These are phyloP conservation scores for Sorex araneus DNA, from an alignment of 2,113 vertebrate genomes.

Conservation along the genomic window DNA sequence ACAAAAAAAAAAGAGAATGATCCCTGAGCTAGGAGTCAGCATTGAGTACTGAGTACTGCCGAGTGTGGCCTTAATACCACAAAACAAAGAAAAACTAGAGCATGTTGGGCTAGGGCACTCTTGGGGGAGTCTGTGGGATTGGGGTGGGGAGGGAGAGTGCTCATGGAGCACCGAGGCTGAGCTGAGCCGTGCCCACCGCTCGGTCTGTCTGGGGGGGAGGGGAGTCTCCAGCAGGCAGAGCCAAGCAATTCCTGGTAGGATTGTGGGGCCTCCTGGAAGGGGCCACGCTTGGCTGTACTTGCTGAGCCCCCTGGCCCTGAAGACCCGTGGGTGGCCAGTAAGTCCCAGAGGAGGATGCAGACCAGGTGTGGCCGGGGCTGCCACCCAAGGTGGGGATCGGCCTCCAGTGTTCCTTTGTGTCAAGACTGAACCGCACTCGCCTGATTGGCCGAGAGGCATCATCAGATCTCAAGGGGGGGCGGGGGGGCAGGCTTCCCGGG, in stretches of 20 bases:
- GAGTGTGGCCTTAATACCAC: too few relatives aligned
- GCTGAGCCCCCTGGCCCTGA: not conserved
- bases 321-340: not conserved
- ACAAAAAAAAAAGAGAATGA: too few relatives aligned
- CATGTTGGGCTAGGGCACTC: not conserved
- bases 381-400: not conserved
- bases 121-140: not conserved
- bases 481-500: not conserved
- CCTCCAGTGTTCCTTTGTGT: not conserved
- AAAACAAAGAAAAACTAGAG: not conserved
- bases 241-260: too few relatives aligned
- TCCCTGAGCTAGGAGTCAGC: too few relatives aligned
- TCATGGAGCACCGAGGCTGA: too few relatives aligned
- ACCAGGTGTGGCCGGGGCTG: not conserved
- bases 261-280: too few relatives aligned
- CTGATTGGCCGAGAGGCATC: too few relatives aligned
- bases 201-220: too few relatives aligned
- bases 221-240: too few relatives aligned
- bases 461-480: too few relatives aligned
- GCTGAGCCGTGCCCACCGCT: too few relatives aligned
- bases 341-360: not conserved
- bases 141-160: not conserved
- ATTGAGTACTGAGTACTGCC: too few relatives aligned
- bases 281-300: not conserved
- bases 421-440: not conserved